Conservation (phyloP, 1,140 invertebrate species). For the Colletes gigas region DNA sequence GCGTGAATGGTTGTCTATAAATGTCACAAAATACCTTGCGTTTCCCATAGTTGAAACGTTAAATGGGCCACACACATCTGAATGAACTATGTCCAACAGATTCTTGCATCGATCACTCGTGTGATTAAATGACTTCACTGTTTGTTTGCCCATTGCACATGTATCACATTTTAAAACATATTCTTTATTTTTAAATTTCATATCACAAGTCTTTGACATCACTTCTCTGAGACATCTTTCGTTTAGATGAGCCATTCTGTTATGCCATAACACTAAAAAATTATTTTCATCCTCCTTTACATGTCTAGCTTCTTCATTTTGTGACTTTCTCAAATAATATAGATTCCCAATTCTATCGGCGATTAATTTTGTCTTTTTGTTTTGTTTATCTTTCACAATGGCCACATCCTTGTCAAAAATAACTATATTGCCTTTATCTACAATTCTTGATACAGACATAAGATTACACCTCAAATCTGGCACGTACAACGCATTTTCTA, state of each 20-base stretch:
- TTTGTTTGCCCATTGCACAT: neutral
- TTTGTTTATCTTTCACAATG: neutral
- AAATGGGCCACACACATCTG: constrained; percentile 12
- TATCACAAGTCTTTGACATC: no score
- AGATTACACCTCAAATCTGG: neutral
- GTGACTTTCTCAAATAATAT: neutral
- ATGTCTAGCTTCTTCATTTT: neutral
- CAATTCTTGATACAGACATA: constrained; percentile 41
- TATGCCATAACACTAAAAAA: neutral
- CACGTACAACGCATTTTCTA: neutral
- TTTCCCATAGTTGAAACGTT: no score
- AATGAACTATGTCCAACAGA: neutral
- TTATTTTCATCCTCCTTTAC: neutral
- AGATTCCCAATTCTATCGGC: neutral
- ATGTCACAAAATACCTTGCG: neutral
- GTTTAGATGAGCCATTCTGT: neutral
- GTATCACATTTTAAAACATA: neutral
- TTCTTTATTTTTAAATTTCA: neutral
- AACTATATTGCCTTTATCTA: constrained; percentile 44
- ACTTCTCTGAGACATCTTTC: no score
- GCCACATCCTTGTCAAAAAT: constrained; percentile 18
- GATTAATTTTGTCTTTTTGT: neutral
- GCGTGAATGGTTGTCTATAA: neutral
- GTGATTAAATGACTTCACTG: neutral
- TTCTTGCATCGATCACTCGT: neutral